These are phyloP conservation scores for Dugesia japonica DNA, from an alignment of 2,888 invertebrate genomes.

Conservation along the genomic window DNA sequence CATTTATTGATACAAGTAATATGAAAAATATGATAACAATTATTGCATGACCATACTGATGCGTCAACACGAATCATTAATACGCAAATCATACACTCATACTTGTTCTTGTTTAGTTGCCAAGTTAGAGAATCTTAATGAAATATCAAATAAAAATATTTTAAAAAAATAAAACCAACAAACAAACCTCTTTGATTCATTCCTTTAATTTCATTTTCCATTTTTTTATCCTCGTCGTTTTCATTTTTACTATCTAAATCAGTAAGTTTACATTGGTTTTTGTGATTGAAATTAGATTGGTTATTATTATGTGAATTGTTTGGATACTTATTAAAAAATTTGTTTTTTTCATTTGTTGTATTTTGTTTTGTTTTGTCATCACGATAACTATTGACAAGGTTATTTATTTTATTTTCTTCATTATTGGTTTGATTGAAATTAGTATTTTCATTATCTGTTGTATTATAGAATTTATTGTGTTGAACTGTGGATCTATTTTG, in stretches of 20 bases:
- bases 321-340: too few species aligned
- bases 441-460: too few species aligned
- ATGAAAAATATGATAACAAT: slow-evolving; percentile 81
- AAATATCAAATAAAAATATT: not conserved
- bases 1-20: slow-evolving; percentile 74
- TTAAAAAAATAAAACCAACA: too few species aligned
- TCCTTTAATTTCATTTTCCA: not conserved
- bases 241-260: not conserved
- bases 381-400: too few species aligned
- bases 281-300: not conserved
- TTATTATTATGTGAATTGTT: not conserved
- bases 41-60: slow-evolving; percentile 72
- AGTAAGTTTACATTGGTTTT: not conserved
- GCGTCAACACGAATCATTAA: slow-evolving; percentile 66
- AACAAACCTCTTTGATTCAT: not conserved
- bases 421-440: too few species aligned
- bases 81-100: slow-evolving; percentile 87
- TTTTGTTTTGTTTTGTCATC: too few species aligned
- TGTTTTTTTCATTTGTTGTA: too few species aligned
- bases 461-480: too few species aligned
- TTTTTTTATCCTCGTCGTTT: not conserved
- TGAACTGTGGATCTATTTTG: too few species aligned
- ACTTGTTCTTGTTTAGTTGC: slow-evolving; percentile 62
- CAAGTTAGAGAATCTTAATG: slow-evolving; percentile 59
- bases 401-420: too few species aligned